Base-by-base conservation (phyloP, 2,113 vertebrate species). In the Aepyceros melampus region DNA sequence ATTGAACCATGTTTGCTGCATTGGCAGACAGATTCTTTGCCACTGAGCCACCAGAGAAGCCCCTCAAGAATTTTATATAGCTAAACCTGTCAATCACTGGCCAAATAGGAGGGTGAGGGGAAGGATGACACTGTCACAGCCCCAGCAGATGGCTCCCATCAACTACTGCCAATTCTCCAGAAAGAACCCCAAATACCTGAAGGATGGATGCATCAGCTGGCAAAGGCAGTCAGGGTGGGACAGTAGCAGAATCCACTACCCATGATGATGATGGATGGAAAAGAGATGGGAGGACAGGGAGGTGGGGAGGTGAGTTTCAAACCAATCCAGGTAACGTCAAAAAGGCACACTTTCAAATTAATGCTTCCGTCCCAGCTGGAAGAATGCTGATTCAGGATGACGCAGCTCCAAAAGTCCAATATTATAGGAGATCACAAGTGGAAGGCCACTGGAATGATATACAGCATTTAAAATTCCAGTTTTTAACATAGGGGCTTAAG, bases 91-190 rank as follows among this genome's bases (percentile, higher is more conserved):
- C 27, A 58, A 5, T 67, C 79, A 49, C 15, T 31, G 8, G 45
- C 29, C 53, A 58, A 43, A 19, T 4, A 19, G 27, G 15, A 60
- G 40, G 45, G 5, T 74, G 6, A 51, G 31, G 27, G 27, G 27
- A 51, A n/a, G 3, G 13, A 15, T 31, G 16, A 3, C 0, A 0
- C 4, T 53, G 23, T 19, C 23, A 19, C 51, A 40, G 93, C 16
- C 49, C 36, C 17, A 67, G 60, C 31, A 79, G 49, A 31, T 36
- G 47, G 10, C 43, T 51, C 5, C 16, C 19, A 67, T 47, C 25
- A 36, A 49, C 21, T 15, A 71, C 81, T 29, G 36, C 60, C 53
- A 79, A 17, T 4, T 23, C 14, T 91, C 43, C 56, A 53, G 53
- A 33, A 89, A 85, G 53, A 84, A 87, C 16, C 64, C 82, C 71